A percentile compares a stretch with the other conserved stretches of the same genome.
Conservation (phyloP, 2,888 invertebrate genomes). For the Epsilonema sp. region DNA sequence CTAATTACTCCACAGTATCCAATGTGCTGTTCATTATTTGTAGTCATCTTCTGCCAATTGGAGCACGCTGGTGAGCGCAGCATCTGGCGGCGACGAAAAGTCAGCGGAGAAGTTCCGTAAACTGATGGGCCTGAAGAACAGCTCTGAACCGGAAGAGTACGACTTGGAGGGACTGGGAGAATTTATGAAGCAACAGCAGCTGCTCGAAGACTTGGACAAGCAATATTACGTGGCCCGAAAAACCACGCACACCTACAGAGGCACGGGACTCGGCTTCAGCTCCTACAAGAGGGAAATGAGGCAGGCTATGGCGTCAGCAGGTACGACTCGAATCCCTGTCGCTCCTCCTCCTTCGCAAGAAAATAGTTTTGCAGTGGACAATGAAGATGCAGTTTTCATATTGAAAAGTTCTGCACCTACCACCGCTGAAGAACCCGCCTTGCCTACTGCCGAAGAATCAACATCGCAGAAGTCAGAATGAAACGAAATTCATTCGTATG, state of each 20-base stretch:
- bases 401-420: too few species aligned
- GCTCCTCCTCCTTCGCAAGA: too few species aligned
- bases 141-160: constrained; percentile 12
- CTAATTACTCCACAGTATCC: neutral
- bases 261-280: constrained; percentile 37
- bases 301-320: too few species aligned
- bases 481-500: too few species aligned
- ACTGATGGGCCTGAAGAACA: constrained; percentile 74
- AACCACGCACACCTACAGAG: constrained; percentile 80
- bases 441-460: too few species aligned
- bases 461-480: too few species aligned
- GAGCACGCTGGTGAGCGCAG: constrained; percentile 22
- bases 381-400: too few species aligned
- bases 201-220: constrained; percentile 78
- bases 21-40: neutral
- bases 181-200: too few species aligned
- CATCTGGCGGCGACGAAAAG: constrained; percentile 67
- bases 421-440: too few species aligned
- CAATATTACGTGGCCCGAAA: constrained; percentile 89
- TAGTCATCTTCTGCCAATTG: constrained; percentile 5
- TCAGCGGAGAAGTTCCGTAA: constrained; percentile 84
- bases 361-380: too few species aligned
- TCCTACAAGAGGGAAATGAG: constrained; percentile 5
- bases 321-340: too few species aligned
- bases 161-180: neutral